A percentile compares a stretch with the other conserved stretches of the same genome.
Evolutionary conservation across 1,140 invertebrate species (phyloP).

Genomic region (Teleogryllus occipitalis): DNA sequence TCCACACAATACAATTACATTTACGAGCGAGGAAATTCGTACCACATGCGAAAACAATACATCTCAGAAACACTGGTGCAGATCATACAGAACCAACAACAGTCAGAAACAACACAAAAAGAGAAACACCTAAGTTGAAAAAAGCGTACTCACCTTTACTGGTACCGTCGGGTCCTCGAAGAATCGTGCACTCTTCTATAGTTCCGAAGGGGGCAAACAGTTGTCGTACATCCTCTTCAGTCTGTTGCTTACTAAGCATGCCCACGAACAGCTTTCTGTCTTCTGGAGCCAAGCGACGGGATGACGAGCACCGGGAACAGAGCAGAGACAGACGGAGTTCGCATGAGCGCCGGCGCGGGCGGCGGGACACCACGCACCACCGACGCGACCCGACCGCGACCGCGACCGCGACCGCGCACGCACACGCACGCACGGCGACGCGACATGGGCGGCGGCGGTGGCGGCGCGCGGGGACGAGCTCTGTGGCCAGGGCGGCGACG

Average conservation of each 20-base stretch:
- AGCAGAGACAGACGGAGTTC: neutral
- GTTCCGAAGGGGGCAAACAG: constrained; percentile 92
- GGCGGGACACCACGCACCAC: neutral
- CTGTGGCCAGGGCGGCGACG: neutral
- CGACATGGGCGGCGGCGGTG: neutral
- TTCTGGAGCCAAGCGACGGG: constrained; percentile 30
- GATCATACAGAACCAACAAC: neutral
- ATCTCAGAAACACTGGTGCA: no score
- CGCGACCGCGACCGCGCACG: no score
- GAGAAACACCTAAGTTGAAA: neutral
- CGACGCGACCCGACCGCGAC: neutral
- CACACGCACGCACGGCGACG: neutral
- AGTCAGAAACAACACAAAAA: neutral
- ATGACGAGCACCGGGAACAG: neutral
- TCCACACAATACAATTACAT: no score
- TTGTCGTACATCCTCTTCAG: constrained; percentile 95
- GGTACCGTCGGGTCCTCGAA: constrained; percentile 90
- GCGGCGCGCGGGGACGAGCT: neutral
- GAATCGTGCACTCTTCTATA: constrained; percentile 98
- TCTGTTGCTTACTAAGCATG: constrained; percentile 99
- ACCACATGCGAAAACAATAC: no score
- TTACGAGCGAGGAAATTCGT: no score
- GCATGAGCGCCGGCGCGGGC: neutral
- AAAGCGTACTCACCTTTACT: constrained; percentile 76
- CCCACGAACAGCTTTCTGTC: constrained; percentile 99